Base-by-base conservation (phyloP, 1,140 invertebrate genomes). In the Sesamia nonagrioides region DNA sequence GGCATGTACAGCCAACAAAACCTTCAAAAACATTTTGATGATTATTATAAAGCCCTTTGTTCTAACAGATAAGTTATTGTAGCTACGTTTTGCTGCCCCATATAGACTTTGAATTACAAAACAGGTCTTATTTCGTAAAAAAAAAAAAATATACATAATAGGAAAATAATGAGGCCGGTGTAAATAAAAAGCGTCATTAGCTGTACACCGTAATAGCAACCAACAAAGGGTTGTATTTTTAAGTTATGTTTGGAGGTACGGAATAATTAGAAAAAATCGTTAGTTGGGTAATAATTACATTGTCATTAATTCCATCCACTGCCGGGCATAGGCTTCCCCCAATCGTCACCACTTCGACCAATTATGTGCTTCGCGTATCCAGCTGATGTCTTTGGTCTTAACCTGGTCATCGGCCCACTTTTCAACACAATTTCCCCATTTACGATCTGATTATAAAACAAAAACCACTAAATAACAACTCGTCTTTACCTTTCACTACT, bases 31-130 rank as follows among this genome's bases (percentile, higher is more conserved):
- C 6, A 15, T 17, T 61, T 40, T 7, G 27, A 61, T 35, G n/a
- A 37, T 61, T 40, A 37, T 61, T 61, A 40, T 61, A 61, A 37
- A 37, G 33, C 17, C 58, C 58, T 15, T 37, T 37, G 27, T 61
- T 37, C 27, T 8, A 61, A 33, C 15, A 37, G 13, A 61, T 33
- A 61, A 37, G 6, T 61, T 27, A 58, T 45, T 45, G 11, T 3
- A 1, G 11, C 42, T 60, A 35, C 17, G 11, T 35, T 7, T 27
- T 15, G 1, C 1, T 35, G 56, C 15, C 21, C 56, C 13, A 13
- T 35, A 35, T 35, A 9, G n/a, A n/a, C 13, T 61, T 61, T 9
- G 2, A 11, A 33, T 60, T 11, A 35, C 9, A 37, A 35, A 2
- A 15, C 37, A 61, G 3, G 27, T 37, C 37, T n/a, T 61, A n/a